Base-by-base conservation (phyloP, 1,140 invertebrate species). In the Rhopalosiphum padi region DNA sequence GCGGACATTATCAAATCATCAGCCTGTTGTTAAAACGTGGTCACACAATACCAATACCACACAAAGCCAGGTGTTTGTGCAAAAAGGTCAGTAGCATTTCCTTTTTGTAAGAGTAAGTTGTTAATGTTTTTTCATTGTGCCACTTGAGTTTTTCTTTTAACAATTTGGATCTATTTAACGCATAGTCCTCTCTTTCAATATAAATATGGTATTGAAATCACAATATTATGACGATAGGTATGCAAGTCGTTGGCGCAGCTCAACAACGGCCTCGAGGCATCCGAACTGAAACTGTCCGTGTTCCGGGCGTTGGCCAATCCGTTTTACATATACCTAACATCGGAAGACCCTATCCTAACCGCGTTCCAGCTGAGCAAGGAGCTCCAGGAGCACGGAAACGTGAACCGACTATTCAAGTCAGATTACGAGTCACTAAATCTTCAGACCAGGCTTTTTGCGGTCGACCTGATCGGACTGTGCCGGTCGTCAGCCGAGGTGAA, bases 1-100 rank as follows among this genome's bases (percentile, higher is more conserved):
- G 96, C 55, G 97, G 97, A 46, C 96, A 97, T 94, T 97, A 96
- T 94, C 96, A 97, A 94, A 96, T 97, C 41, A 97, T 97, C 30
- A 96, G 96, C 94, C 95, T 97, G 83, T 95, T 98, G 3, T 95
- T 97, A 2, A 95, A 96, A 93, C 95, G 96, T 35, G 96, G 96
- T 11, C 96, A 97, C 94, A 94, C 94, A 0, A 96, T 97, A 37
- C 94, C 94, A 2, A 96, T 95, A 94, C 97, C 97, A 0, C 97
- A 97, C 95, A 95, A 95, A 41, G 95, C 96, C 0, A 95, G 95
- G 93, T 97, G 97, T 95, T 95, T 95, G 68, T 97, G 97, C 94
- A 94, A 95, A 25, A 95, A 96, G 94, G 82, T 85, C 5, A 92
- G 25, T n/a, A 85, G 48, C 48, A 92, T 77, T 77, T n/a, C 15